Base-by-base conservation (phyloP, 2,888 invertebrate species). In the Agrochola circellaris region DNA sequence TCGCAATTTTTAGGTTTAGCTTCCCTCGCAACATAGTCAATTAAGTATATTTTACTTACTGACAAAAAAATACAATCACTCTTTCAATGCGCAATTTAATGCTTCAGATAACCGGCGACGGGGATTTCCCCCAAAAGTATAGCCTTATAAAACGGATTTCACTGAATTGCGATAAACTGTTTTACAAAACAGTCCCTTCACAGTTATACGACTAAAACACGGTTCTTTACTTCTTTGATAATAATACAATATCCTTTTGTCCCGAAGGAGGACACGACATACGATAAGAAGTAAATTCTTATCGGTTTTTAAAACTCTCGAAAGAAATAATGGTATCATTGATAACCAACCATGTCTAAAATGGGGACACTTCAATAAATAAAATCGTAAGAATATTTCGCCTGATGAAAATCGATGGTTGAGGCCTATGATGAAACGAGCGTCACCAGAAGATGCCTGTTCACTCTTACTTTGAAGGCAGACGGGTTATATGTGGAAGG, bases 281-380 rank as follows among this genome's bases (percentile, higher is more conserved):
- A 17, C 3, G 81, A 84, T 79, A 81, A 67, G 34, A 7, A 13
- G 3, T 11, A 58, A 58, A 48, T 60, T 45, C 58, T 77, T 83
- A 83, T 78, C 83, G 38, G 48, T 38, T 17, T 42, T 38, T 8
- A 26, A n/a, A 34, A 71, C 8, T 38, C 20, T 42, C 8, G 20
- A 58, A 34, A 20, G 0, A 30, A 45, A 62, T 17, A 84, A 34
- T n/a, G n/a, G n/a, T n/a, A n/a, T n/a, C n/a, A n/a, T n/a, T n/a
- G n/a, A n/a, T n/a, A n/a, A n/a, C n/a, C n/a, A n/a, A n/a, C n/a
- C n/a, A n/a, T n/a, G n/a, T n/a, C n/a, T 34, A 34, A 34, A 34
- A 34, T 34, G 34, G 34, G 34, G 34, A 34, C 34, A 4, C 34
- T 34, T 34, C 4, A 3, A 34, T 4, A 34, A 34, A 34, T 34